These are phyloP conservation scores for Mormyrus iriodes DNA, from an alignment of 2,113 vertebrate species.

Conservation along the genomic window DNA sequence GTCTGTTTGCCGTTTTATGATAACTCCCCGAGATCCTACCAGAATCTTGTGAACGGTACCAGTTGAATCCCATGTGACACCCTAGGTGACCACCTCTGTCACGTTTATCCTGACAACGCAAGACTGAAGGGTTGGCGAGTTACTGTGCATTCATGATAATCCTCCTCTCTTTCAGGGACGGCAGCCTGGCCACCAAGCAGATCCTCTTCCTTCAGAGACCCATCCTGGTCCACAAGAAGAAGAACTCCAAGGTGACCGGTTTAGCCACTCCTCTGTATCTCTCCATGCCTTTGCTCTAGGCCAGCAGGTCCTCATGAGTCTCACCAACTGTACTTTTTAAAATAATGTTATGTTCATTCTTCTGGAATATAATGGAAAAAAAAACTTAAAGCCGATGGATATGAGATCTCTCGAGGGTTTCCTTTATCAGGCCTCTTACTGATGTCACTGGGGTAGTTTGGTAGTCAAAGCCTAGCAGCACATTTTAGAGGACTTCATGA, in stretches of 20 bases:
- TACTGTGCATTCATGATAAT: neutral
- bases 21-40: neutral
- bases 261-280: neutral
- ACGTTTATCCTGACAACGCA: neutral
- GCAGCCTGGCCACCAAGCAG: slow-evolving; percentile 90
- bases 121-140: neutral
- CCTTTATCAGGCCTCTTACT: neutral
- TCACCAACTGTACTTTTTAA: slow-evolving; percentile 41
- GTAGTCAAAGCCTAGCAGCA: neutral
- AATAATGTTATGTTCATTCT: neutral
- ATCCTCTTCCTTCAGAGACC: slow-evolving; percentile 97
- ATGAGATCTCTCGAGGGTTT: neutral
- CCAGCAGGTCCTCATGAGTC: slow-evolving; percentile 21
- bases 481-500: neutral
- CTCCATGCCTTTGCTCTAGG: neutral
- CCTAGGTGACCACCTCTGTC: neutral
- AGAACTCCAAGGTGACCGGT: slow-evolving; percentile 77
- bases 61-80: neutral
- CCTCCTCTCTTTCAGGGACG: slow-evolving; percentile 70
- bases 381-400: neutral
- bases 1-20: neutral
- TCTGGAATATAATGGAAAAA: neutral
- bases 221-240: slow-evolving; percentile 82
- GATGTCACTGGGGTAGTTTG: neutral
- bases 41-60: too few species aligned